Evolutionary conservation across 1,140 invertebrate genomes (phyloP).

Genomic region (Anoplophora glabripennis): DNA sequence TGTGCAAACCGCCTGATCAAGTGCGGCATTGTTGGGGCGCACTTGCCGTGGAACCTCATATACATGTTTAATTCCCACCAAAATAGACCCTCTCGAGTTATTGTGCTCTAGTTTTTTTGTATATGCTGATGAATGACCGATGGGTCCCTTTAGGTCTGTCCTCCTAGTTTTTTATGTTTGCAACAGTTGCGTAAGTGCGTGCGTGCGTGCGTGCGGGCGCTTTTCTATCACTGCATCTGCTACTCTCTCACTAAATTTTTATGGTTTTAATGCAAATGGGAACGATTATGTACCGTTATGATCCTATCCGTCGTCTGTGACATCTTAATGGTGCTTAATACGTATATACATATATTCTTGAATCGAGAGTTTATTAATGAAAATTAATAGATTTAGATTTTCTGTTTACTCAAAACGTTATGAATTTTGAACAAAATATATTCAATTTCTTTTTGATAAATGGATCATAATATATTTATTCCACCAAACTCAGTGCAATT

Average conservation of each 20-base stretch:
- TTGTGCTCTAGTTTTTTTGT: slow-evolving; percentile 20
- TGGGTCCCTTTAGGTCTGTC: slow-evolving; percentile 20
- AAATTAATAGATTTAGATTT: no score
- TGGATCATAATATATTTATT: no score
- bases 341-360: no score
- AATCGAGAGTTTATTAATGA: no score
- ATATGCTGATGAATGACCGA: slow-evolving; percentile 25
- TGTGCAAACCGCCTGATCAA: slow-evolving; percentile 35
- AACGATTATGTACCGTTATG: not conserved
- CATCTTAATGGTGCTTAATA: no score
- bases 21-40: slow-evolving; percentile 38
- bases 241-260: slow-evolving; percentile 10
- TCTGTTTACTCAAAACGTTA: no score
- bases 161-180: slow-evolving; percentile 29
- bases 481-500: no score
- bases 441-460: no score
- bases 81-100: slow-evolving; percentile 11
- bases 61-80: slow-evolving; percentile 27
- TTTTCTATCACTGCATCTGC: slow-evolving; percentile 5
- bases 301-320: no score
- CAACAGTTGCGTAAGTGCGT: slow-evolving; percentile 33
- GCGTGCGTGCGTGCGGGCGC: slow-evolving; percentile 5
- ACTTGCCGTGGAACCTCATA: slow-evolving; percentile 31
- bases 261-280: slow-evolving; percentile 1
- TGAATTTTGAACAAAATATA: no score